phyloP scores from a whole-genome alignment of 2,797 vertebrate species.

The Characodon lateralis region DNA sequence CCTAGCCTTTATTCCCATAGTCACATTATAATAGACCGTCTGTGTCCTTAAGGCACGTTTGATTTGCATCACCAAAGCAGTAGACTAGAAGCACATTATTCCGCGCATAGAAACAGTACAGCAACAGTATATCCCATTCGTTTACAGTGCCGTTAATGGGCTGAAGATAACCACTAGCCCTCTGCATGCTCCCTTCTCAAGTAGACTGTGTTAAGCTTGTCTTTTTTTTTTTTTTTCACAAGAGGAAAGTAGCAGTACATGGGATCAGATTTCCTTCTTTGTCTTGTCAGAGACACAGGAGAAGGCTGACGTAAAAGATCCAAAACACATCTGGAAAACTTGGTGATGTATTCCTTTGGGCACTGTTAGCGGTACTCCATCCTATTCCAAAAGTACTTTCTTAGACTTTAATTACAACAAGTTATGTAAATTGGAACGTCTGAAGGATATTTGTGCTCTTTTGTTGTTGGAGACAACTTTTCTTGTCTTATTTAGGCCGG shows the following conservation, averaged over 20 bases:
- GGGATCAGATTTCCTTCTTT: slow-evolving; percentile 38
- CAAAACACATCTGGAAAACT: slow-evolving; percentile 45
- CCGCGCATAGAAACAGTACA: slow-evolving; percentile 45
- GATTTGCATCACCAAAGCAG: slow-evolving; percentile 67
- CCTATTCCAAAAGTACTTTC: slow-evolving; percentile 7
- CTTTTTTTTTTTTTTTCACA: not conserved
- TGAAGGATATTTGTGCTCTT: slow-evolving; percentile 16
- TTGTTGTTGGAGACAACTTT: not conserved
- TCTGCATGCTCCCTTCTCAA: slow-evolving; percentile 32
- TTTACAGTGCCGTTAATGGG: slow-evolving; percentile 63
- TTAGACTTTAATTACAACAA: slow-evolving; percentile 28
- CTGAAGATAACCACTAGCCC: slow-evolving; percentile 57
- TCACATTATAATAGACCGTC: slow-evolving; percentile 62
- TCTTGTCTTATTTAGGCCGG: not conserved
- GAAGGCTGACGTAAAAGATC: slow-evolving; percentile 22
- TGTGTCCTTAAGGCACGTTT: slow-evolving; percentile 66
- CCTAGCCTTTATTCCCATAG: slow-evolving; percentile 48
- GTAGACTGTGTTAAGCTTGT: slow-evolving; percentile 34
- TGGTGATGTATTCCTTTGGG: slow-evolving; percentile 15
- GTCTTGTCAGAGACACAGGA: slow-evolving; percentile 17
- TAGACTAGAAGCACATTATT: slow-evolving; percentile 52
- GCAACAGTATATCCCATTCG: slow-evolving; percentile 51
- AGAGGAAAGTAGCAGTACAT: slow-evolving; percentile 12
- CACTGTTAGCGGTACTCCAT: slow-evolving; percentile 15
- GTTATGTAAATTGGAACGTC: slow-evolving; percentile 9